These are phyloP conservation scores for Ictalurus punctatus DNA, from an alignment of 2,113 vertebrate species.

Conservation along the genomic window DNA sequence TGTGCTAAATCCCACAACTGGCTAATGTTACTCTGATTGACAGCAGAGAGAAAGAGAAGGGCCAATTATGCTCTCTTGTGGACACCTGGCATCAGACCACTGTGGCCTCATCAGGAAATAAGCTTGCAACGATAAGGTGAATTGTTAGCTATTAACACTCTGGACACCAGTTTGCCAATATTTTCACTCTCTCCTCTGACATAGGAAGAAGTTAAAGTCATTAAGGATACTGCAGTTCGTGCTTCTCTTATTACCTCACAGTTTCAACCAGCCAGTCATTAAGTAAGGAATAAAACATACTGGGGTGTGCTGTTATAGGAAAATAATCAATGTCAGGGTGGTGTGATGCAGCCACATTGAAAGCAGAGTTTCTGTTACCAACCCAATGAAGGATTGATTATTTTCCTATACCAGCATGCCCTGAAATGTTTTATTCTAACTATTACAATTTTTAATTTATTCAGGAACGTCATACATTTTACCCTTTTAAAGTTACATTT, in stretches of 20 bases:
- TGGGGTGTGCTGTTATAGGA: background rate
- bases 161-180: too few species aligned
- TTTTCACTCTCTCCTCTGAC: background rate
- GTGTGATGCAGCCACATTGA: background rate
- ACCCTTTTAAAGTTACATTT: background rate
- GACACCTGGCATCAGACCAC: background rate
- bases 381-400: background rate
- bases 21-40: background rate
- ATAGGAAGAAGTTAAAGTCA: background rate
- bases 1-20: background rate
- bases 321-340: background rate
- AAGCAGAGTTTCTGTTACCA: background rate
- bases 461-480: background rate
- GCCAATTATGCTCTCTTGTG: slow-evolving; percentile 1
- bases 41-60: background rate
- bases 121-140: background rate
- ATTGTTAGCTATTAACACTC: background rate
- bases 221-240: background rate
- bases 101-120: background rate
- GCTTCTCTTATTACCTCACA: background rate
- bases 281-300: background rate
- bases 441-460: background rate
- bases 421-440: background rate
- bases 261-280: background rate
- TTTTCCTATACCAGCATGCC: background rate